Percentiles rank a stretch among this genome's conserved stretches.
Conservation (phyloP, 2,888 invertebrate genomes). For the Platerodrilus igneus region DNA sequence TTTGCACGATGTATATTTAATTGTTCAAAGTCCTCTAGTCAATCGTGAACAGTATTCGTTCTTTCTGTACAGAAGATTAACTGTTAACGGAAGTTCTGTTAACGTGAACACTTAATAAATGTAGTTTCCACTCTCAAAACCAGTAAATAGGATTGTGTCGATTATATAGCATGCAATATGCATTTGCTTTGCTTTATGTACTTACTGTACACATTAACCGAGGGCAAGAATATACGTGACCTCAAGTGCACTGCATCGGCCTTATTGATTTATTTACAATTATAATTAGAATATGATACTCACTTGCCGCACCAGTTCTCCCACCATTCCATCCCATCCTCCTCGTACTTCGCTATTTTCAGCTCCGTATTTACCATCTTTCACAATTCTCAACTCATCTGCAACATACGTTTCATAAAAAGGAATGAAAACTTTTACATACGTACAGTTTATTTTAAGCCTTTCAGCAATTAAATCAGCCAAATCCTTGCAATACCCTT, state of each 20-base stretch:
- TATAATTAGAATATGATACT: constrained; percentile 41
- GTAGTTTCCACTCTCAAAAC: too few species aligned
- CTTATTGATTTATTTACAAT: constrained; percentile 34
- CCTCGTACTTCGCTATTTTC: constrained; percentile 69
- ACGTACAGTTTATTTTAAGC: constrained; percentile 82
- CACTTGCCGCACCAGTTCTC: constrained; percentile 82
- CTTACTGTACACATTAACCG: too few species aligned
- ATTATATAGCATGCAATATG: too few species aligned
- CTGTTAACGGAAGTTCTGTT: too few species aligned
- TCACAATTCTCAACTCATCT: constrained; percentile 82
- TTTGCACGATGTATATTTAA: too few species aligned
- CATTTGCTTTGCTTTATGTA: too few species aligned
- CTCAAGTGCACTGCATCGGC: constrained; percentile 20
- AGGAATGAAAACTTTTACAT: constrained; percentile 8
- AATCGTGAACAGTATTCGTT: too few species aligned
- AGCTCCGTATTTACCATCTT: constrained; percentile 79
- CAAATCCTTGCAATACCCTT: constrained; percentile 91
- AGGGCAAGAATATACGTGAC: too few species aligned
- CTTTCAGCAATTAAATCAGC: constrained; percentile 75
- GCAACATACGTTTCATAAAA: constrained; percentile 34
- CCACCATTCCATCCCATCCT: constrained; percentile 85
- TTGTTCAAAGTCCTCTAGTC: too few species aligned
- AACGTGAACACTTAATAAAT: too few species aligned
- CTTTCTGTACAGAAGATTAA: too few species aligned
- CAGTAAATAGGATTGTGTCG: too few species aligned